phyloP scores from a whole-genome alignment of 2,797 vertebrate genomes.

The Tamandua tetradactyla region DNA sequence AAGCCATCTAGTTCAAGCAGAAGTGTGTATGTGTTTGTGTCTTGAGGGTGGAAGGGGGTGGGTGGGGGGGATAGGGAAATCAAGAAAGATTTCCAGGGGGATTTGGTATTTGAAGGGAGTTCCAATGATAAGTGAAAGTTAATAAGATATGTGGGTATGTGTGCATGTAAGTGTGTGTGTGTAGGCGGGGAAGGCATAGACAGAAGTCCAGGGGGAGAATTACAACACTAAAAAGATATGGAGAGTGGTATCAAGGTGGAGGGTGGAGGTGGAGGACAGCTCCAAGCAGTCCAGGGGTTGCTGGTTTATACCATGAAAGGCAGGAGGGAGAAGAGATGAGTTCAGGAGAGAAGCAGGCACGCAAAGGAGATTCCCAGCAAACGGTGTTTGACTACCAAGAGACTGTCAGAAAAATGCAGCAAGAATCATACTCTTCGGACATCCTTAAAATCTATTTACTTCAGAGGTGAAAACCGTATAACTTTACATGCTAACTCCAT shows the following conservation, averaged over 20 bases:
- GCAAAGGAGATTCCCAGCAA: background rate
- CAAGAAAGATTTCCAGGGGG: background rate
- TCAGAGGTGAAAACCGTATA: background rate
- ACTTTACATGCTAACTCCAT: background rate
- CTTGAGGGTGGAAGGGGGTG: background rate
- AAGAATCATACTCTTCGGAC: background rate
- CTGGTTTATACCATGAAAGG: background rate
- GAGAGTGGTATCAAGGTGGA: background rate
- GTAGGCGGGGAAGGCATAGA: background rate
- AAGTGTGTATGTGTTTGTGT: background rate
- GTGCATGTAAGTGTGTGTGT: background rate
- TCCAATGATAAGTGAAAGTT: background rate
- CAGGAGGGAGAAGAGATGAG: background rate
- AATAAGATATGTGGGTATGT: background rate
- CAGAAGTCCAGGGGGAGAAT: background rate
- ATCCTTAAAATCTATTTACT: background rate
- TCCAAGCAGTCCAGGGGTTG: background rate
- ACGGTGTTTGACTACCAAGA: background rate
- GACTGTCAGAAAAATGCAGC: background rate
- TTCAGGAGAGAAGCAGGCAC: background rate
- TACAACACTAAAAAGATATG: background rate
- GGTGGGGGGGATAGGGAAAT: background rate
- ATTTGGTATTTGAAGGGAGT: background rate
- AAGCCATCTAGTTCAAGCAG: background rate
- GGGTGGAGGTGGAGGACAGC: background rate